phyloP scores from a whole-genome alignment of 1,140 invertebrate species.

The Lasioglossum baleicum region DNA sequence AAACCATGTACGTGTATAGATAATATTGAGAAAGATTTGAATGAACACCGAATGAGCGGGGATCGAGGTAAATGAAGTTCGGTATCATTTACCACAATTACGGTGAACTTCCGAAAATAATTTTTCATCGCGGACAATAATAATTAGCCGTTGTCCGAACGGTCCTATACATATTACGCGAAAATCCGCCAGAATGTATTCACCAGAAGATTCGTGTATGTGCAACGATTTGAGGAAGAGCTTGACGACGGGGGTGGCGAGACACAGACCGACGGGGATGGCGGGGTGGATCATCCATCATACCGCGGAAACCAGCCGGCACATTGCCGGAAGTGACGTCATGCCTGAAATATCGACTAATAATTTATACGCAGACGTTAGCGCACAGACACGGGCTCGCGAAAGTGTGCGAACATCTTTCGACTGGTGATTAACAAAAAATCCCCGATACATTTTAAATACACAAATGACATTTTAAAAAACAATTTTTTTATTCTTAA shows the following conservation, averaged over 20 bases:
- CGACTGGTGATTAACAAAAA: too few relatives aligned
- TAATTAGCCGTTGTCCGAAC: neutral
- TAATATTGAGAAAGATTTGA: neutral
- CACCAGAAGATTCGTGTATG: constrained; percentile 43
- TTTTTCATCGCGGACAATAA: neutral
- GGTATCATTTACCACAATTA: neutral
- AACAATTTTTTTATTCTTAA: too few relatives aligned
- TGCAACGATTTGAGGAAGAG: constrained; percentile 64
- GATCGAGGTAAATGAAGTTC: neutral
- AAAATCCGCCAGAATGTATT: constrained; percentile 30
- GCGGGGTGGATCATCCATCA: constrained; percentile 70
- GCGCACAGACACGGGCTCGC: constrained; percentile 43
- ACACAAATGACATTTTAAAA: too few relatives aligned
- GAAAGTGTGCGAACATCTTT: too few relatives aligned
- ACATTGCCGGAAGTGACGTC: constrained; percentile 78
- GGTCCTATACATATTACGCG: constrained; percentile 19
- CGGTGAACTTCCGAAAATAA: neutral
- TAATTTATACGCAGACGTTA: constrained; percentile 78
- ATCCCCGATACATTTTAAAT: too few relatives aligned
- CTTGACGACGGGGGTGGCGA: constrained; percentile 43
- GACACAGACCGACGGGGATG: constrained; percentile 42
- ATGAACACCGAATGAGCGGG: neutral
- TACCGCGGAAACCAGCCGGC: constrained; percentile 74
- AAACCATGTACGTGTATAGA: too few relatives aligned
- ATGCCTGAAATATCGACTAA: constrained; percentile 77